Evolutionary conservation across 2,888 invertebrate species (phyloP).

Genomic region (Ypsolopha sequella): DNA sequence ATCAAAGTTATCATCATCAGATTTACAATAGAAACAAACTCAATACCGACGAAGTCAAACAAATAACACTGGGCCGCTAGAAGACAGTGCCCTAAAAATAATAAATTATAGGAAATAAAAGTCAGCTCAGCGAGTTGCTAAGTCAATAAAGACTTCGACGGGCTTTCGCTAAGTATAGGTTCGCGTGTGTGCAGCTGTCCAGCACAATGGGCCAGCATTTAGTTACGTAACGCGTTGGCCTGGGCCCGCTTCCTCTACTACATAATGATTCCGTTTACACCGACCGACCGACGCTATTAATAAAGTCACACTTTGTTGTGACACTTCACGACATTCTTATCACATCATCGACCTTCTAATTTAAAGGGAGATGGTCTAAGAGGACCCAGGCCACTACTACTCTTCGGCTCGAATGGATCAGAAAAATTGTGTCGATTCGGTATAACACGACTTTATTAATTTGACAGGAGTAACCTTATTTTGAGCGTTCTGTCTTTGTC

Average conservation of each 20-base stretch:
- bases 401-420: no score
- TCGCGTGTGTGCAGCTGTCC: conserved; percentile 29
- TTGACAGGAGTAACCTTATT: no score
- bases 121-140: neutral
- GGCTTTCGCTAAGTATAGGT: conserved; percentile 15
- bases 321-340: neutral
- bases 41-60: no score
- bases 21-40: no score
- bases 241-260: conserved; percentile 27
- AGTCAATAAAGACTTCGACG: neutral
- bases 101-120: no score
- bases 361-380: neutral
- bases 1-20: no score
- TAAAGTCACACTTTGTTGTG: neutral
- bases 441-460: no score
- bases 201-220: conserved; percentile 23
- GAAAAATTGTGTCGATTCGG: no score
- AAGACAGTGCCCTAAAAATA: no score
- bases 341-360: neutral
- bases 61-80: no score
- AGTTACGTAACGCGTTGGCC: conserved; percentile 15
- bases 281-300: neutral
- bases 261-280: conserved; percentile 36
- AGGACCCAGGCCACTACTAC: no score
- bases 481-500: no score